These are phyloP conservation scores for Pristionchus maxplancki DNA, from an alignment of 2,888 invertebrate species.

Conservation along the genomic window DNA sequence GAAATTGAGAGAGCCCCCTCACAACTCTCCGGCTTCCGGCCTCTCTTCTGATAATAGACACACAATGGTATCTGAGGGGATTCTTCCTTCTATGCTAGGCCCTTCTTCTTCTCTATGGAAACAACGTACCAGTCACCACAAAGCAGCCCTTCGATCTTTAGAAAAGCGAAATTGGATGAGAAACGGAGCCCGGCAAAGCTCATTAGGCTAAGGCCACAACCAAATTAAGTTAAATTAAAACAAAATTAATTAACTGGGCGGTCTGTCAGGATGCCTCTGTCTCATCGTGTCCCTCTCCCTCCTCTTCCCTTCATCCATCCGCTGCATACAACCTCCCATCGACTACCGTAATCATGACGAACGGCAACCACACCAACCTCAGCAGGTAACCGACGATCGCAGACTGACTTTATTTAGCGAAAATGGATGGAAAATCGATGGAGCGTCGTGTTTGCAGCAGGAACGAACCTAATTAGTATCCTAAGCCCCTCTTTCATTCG, in stretches of 20 bases:
- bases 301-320: conserved; percentile 29
- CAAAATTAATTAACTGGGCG: background rate
- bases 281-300: conserved; percentile 41
- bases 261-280: conserved; percentile 39
- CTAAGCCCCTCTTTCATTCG: conserved; percentile 30
- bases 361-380: conserved; percentile 22
- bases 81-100: background rate
- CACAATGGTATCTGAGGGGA: background rate
- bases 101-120: background rate
- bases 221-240: background rate
- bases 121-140: background rate
- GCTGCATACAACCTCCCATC: conserved; percentile 31
- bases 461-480: conserved; percentile 24
- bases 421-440: conserved; percentile 41
- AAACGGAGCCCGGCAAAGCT: background rate
- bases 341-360: conserved; percentile 46
- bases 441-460: background rate
- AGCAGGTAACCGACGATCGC: background rate
- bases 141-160: background rate
- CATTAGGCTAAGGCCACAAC: background rate
- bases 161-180: background rate
- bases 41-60: background rate
- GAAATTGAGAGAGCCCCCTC: background rate
- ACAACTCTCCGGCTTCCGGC: background rate
- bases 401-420: background rate